Evolutionary conservation across 2,888 invertebrate genomes (phyloP).

Genomic region (Polyommatus icarus): DNA sequence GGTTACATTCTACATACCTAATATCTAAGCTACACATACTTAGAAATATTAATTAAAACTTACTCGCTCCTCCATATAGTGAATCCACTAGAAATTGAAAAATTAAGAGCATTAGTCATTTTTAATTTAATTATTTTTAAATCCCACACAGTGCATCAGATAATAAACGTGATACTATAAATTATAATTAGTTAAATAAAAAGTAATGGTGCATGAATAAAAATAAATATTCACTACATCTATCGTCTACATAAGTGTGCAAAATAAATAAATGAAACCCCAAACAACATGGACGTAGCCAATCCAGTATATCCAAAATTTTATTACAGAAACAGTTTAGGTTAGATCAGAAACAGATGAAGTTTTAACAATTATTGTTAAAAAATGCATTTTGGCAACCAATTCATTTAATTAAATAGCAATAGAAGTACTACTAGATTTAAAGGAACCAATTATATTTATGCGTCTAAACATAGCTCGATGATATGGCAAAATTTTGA

Average conservation of each 20-base stretch:
- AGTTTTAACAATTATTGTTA: too few relatives aligned
- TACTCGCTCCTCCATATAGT: conserved; percentile 86
- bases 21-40: not conserved
- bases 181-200: conserved; percentile 53
- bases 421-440: not conserved
- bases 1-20: not conserved
- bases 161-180: conserved; percentile 46
- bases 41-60: conserved; percentile 58
- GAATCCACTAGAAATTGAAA: conserved; percentile 84
- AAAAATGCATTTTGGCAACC: not conserved
- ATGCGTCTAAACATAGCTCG: not conserved
- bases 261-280: conserved; percentile 59
- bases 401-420: not conserved
- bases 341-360: too few relatives aligned
- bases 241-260: conserved; percentile 62
- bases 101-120: conserved; percentile 68
- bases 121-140: conserved; percentile 37
- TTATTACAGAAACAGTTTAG: not conserved
- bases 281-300: not conserved
- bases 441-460: not conserved
- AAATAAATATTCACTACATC: conserved; percentile 63
- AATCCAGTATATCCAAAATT: not conserved
- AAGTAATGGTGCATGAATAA: conserved; percentile 73
- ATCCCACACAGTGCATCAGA: conserved; percentile 53
- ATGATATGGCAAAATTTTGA: not conserved